Base-by-base conservation (phyloP, 2,113 vertebrate genomes). In the Odontesthes bonariensis region DNA sequence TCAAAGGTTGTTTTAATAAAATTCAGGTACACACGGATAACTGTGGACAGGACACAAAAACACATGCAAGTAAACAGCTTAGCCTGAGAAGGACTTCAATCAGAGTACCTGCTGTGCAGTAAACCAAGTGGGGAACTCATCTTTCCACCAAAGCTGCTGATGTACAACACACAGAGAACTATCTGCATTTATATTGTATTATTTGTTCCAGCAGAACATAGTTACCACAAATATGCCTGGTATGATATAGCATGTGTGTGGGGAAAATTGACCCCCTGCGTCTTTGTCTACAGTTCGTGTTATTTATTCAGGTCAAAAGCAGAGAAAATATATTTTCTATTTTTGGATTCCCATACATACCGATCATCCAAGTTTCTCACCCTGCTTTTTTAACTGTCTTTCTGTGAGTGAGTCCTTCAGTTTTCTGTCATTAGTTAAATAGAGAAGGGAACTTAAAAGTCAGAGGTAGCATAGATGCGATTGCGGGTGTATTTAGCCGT, bases 51-150 rank as follows among this genome's bases (percentile, higher is more conserved):
- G 75, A 54, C 66, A 71, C 53, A 23, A 63, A 82, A 67, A 76
- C 49, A 46, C 22, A 49, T 58, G 61, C 42, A 63, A n/a, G 63
- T 82, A 73, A 78, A 79, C 70, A 27, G 72, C 79, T 80, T 82
- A 77, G 72, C 69, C 73, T 20, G 57, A 71, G 31, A 40, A 49
- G 60, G 22, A 64, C 54, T 66, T 57, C 70, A 32, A 76, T 78
- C 59, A 51, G 22, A 72, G 58, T 53, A 32, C 6, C 14, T 60
- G 33, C 57, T 47, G 59, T 71, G 38, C 57, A 38, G 22, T 17
- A 56, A 10, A 33, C 54, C 14, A 31, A 55, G 44, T 0, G 13
- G 14, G 42, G 22, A 3, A 22, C 23, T 31, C 19, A 27, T 4
- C 9, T 10, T 40, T 17, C 60, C 49, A 23, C 7, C n/a, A 61